Base-by-base conservation (phyloP, 2,113 vertebrate species). In the Anseranas semipalmata region DNA sequence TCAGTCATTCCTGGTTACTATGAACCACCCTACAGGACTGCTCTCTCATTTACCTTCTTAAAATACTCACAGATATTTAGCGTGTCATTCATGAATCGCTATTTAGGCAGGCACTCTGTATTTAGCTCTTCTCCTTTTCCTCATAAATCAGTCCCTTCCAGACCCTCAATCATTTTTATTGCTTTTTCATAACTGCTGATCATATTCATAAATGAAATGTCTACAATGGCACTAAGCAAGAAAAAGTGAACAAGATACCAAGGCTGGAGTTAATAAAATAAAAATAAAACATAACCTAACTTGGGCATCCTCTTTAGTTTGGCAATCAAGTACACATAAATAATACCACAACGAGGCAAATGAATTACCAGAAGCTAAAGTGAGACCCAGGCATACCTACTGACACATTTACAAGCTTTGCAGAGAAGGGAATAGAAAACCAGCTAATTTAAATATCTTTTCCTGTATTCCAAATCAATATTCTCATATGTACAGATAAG, bases 91-190 rank as follows among this genome's bases (percentile, higher is more conserved):
- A 94, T 78, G 83, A 92, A 88, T 95, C 83, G 81, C 67, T 94
- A 92, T 92, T 96, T 94, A 94, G 90, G 90, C 56, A 88, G 65
- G 39, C 76, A 86, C 37, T 88, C 63, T 88, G 50, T 90, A 96
- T 94, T 93, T 95, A 95, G 75, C 46, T 76, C 81, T 90, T 93
- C 39, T 89, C 25, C 33, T 77, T 94, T 94, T 81, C 63, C 68
- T 88, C 95, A 92, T 96, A 94, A 97, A 96, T 97, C 95, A 94
- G 33, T 55, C 37, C 30, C 35, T 88, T 94, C 52, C 60, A 83
- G 56, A 80, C 32, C 52, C 88, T 96, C 72, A 85, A 91, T 95
- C 93, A 95, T 92, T 96, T 96, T 94, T 96, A 96, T 90, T 90
- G 75, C 76, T 90, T 63, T 87, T 95, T 95, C 83, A 90, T 96